These are phyloP conservation scores for Engraulis encrasicolus DNA, from an alignment of 2,113 vertebrate species.

Conservation along the genomic window DNA sequence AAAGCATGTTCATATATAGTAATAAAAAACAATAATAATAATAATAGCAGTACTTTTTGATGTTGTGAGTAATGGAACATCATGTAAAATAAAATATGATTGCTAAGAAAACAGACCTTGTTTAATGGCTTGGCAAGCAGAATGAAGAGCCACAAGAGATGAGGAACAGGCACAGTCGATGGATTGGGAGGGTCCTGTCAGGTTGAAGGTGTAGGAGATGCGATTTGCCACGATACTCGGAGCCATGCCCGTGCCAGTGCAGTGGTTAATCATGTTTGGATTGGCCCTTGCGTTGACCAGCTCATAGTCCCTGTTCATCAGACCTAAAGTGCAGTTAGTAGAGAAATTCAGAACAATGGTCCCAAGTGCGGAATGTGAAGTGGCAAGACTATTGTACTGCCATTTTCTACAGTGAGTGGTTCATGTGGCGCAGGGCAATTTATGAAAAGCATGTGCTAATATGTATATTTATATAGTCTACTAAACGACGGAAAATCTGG, in stretches of 20 bases:
- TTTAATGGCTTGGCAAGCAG: slow-evolving; percentile 78
- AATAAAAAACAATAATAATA: not conserved
- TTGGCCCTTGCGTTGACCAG: slow-evolving; percentile 58
- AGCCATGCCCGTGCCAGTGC: slow-evolving; percentile 75
- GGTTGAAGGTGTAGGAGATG: slow-evolving; percentile 84
- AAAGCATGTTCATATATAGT: not conserved
- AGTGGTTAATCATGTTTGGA: slow-evolving; percentile 75
- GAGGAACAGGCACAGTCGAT: slow-evolving; percentile 86
- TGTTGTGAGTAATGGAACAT: no score
- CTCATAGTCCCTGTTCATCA: slow-evolving; percentile 87
- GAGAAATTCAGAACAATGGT: not conserved
- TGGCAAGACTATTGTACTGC: no score
- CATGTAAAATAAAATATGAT: not conserved
- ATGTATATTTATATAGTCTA: no score
- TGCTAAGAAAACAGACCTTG: slow-evolving; percentile 73
- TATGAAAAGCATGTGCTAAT: no score
- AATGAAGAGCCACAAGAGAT: slow-evolving; percentile 83
- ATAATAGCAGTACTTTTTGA: no score
- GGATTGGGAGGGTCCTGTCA: slow-evolving; percentile 83
- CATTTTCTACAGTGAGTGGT: no score
- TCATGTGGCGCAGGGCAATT: no score
- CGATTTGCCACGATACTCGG: slow-evolving; percentile 85
- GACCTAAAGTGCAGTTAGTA: slow-evolving; percentile 65
- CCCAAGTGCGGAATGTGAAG: no score
- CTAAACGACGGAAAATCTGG: no score